Conservation (phyloP, 2,888 invertebrate species). For the Melipona beecheii region DNA sequence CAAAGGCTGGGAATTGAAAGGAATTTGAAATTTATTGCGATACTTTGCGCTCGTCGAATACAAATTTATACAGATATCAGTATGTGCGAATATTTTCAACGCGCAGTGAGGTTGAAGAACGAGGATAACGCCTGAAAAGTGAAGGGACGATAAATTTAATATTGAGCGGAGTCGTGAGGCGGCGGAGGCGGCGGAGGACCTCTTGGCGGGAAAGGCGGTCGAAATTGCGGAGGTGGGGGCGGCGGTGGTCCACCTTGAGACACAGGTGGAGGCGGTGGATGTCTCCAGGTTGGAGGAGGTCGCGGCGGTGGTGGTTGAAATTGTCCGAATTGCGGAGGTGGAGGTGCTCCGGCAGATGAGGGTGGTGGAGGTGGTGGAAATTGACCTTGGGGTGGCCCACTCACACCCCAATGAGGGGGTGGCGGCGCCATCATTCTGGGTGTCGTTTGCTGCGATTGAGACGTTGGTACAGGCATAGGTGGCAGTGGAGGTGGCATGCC, state of each 20-base stretch:
- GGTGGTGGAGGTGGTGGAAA: conserved; percentile 87
- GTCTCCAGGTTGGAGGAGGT: conserved; percentile 89
- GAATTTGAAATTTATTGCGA: too few relatives aligned
- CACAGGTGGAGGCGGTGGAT: conserved; percentile 87
- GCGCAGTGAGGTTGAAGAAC: neutral
- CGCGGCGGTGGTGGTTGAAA: conserved; percentile 82
- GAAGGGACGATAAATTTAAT: conserved; percentile 58
- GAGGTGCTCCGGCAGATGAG: conserved; percentile 76
- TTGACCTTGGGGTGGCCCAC: conserved; percentile 82
- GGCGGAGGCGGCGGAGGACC: conserved; percentile 90
- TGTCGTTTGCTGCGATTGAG: conserved; percentile 83
- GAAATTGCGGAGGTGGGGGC: conserved; percentile 86
- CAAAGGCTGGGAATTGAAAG: neutral
- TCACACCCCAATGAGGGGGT: conserved; percentile 81
- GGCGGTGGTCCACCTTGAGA: conserved; percentile 85
- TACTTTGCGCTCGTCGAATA: too few relatives aligned
- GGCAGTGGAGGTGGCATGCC: conserved; percentile 88
- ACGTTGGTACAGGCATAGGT: conserved; percentile 85
- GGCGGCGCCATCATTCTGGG: conserved; percentile 82
- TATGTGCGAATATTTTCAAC: neutral
- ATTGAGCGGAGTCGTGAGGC: conserved; percentile 78
- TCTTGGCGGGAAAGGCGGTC: conserved; percentile 88
- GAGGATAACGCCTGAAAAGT: neutral
- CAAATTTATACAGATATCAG: conserved; percentile 6
- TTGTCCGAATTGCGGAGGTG: conserved; percentile 77